Evolutionary conservation across 2,888 invertebrate genomes (phyloP).

Genomic region (Clusia tigrina): DNA sequence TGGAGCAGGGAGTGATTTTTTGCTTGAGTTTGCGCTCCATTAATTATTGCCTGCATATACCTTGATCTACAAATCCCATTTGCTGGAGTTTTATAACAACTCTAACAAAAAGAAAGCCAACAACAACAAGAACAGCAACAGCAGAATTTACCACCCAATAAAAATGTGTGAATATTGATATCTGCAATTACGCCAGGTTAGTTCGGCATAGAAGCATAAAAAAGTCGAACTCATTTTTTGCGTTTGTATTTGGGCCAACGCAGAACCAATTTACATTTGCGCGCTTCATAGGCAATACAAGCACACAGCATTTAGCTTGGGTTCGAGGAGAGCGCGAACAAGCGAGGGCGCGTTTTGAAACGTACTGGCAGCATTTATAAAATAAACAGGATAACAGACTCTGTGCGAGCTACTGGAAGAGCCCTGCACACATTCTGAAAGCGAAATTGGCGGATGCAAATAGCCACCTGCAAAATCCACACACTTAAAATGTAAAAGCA

Average conservation of each 20-base stretch:
- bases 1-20: neutral
- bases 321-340: neutral
- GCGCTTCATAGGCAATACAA: neutral
- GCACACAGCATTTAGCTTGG: neutral
- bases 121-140: too few species aligned
- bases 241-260: conserved; percentile 1
- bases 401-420: neutral
- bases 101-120: too few species aligned
- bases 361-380: neutral
- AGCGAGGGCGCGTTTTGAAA: neutral
- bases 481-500: neutral
- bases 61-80: conserved; percentile 30
- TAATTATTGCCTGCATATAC: conserved; percentile 27
- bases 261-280: neutral
- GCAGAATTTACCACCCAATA: neutral
- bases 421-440: neutral
- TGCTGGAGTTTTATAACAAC: conserved; percentile 21
- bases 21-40: conserved; percentile 26
- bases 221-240: too few species aligned
- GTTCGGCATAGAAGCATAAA: too few species aligned
- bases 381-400: neutral
- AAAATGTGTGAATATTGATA: conserved; percentile 9
- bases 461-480: neutral
- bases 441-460: neutral
- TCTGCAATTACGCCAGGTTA: conserved; percentile 8